Evolutionary conservation across 35 echinoderm and acorn worm species (phyloP).

Genomic region (Stichopus chloronotus): DNA sequence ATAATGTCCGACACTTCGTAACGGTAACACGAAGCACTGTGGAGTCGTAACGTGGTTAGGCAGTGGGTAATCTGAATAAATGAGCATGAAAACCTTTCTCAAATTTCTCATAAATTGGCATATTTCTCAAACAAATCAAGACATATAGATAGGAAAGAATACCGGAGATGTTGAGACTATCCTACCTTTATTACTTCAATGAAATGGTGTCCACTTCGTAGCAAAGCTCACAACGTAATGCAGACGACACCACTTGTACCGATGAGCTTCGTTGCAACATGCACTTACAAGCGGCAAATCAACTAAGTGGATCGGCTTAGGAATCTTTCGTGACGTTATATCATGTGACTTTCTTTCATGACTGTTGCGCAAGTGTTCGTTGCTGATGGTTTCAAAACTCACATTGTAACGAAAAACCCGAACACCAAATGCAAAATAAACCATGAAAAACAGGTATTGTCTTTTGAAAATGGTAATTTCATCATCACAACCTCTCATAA

Average conservation of each 20-base stretch:
- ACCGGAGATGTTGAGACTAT: neutral
- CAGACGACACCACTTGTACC: neutral
- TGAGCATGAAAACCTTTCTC: neutral
- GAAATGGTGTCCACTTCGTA: constrained; percentile 26
- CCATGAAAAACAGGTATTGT: neutral
- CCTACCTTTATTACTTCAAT: neutral
- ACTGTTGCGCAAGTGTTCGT: neutral
- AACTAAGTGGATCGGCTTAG: no score
- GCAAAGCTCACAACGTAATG: constrained; percentile 24
- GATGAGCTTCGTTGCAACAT: neutral
- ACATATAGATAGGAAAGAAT: neutral
- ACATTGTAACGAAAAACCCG: constrained; percentile 23
- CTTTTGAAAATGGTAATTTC: neutral
- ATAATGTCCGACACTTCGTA: neutral
- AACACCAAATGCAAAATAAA: constrained; percentile 16
- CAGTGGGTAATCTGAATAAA: neutral
- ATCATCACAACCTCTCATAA: neutral
- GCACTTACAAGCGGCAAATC: neutral
- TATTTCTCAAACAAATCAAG: constrained; percentile 7
- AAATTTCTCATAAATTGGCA: constrained; percentile 13
- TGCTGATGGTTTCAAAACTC: constrained; percentile 2
- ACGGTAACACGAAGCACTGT: constrained; percentile 39
- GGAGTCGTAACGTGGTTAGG: neutral
- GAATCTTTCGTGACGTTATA: neutral
- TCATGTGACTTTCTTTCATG: constrained; percentile 39